Conservation (phyloP, 2,888 invertebrate genomes). For the Hydroisotoma schaefferi region DNA sequence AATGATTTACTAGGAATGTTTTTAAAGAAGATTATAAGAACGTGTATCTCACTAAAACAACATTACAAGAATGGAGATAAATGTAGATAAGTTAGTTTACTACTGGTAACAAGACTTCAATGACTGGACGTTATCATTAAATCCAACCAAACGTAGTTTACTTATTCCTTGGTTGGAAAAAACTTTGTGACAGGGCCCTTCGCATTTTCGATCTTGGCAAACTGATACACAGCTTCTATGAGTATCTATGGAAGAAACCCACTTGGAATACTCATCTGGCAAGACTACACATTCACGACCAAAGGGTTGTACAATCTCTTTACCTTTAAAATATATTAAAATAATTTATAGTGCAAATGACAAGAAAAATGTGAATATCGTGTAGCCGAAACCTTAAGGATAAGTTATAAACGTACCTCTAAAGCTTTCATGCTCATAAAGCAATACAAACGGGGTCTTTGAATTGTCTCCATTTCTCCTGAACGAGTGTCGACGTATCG, state of each 20-base stretch:
- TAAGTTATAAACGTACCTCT: conserved; percentile 19
- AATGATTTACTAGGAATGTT: no score
- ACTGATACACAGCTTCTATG: conserved; percentile 30
- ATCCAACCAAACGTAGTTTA: conserved; percentile 25
- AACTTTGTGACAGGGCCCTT: conserved; percentile 29
- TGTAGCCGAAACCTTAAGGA: not conserved
- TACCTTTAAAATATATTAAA: conserved; percentile 16
- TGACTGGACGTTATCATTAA: conserved; percentile 34
- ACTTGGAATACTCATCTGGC: conserved; percentile 17
- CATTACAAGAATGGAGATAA: no score
- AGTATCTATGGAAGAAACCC: conserved; percentile 35
- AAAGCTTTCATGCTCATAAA: conserved; percentile 38
- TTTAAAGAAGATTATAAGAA: no score
- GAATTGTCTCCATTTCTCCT: no score
- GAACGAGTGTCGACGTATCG: no score
- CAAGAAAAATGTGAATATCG: no score
- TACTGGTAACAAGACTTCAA: conserved; percentile 17
- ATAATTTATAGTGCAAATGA: no score
- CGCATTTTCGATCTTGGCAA: conserved; percentile 25
- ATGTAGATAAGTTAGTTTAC: no score
- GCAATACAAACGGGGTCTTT: conserved; percentile 22
- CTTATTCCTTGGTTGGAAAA: conserved; percentile 35
- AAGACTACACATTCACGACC: conserved; percentile 24
- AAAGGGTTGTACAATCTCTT: conserved; percentile 23
- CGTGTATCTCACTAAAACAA: no score